Percentiles rank a stretch among this genome's conserved stretches.
Conservation (phyloP, 2,888 invertebrate species). For the Urechis unicinctus region DNA sequence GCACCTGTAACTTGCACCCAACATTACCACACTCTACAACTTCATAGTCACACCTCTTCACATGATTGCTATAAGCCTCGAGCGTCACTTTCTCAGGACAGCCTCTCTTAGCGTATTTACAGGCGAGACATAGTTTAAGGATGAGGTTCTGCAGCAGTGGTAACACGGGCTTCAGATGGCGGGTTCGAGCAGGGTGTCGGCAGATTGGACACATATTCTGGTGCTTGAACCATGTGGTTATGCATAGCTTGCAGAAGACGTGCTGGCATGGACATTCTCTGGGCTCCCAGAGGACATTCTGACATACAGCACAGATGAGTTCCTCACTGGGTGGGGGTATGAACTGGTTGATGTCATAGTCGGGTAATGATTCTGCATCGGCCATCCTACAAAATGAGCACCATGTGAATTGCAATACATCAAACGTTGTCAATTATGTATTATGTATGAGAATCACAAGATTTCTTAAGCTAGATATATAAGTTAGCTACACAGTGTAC, state of each 20-base stretch:
- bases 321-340: slow-evolving; percentile 36
- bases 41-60: slow-evolving; percentile 29
- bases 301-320: slow-evolving; percentile 41
- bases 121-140: slow-evolving; percentile 33
- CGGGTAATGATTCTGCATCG: too few species aligned
- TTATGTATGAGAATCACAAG: too few species aligned
- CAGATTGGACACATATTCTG: slow-evolving; percentile 34
- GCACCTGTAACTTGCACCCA: slow-evolving; percentile 40
- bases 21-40: slow-evolving; percentile 26
- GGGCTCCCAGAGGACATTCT: slow-evolving; percentile 36
- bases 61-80: slow-evolving; percentile 29
- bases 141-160: slow-evolving; percentile 40
- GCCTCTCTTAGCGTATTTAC: slow-evolving; percentile 31
- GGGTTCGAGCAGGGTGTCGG: slow-evolving; percentile 22
- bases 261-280: slow-evolving; percentile 41
- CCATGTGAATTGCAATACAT: too few species aligned
- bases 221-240: slow-evolving; percentile 34
- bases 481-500: too few species aligned
- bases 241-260: slow-evolving; percentile 40
- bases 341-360: slow-evolving; percentile 41
- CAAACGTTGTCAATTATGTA: too few species aligned
- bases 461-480: too few species aligned
- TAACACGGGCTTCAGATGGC: slow-evolving; percentile 27
- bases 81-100: slow-evolving; percentile 28
- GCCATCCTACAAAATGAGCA: too few species aligned